phyloP scores from a whole-genome alignment of 2,888 invertebrate species.

The Panzeria rudis region DNA sequence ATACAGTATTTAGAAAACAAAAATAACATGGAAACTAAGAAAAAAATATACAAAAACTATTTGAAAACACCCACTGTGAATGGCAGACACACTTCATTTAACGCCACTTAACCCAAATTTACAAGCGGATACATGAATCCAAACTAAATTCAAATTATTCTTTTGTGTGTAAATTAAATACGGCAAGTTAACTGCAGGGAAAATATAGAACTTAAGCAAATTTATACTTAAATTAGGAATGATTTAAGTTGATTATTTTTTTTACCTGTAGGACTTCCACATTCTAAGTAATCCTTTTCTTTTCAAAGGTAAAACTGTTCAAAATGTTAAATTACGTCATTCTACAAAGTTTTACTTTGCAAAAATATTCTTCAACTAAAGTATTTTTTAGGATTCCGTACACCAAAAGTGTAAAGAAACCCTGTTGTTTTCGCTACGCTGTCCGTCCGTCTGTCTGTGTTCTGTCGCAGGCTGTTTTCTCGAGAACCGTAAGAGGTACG shows the following conservation, averaged over 20 bases:
- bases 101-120: constrained; percentile 68
- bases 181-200: constrained; percentile 26
- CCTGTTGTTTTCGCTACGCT: too few species aligned
- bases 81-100: constrained; percentile 57
- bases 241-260: background rate
- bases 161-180: constrained; percentile 22
- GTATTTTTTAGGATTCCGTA: too few species aligned
- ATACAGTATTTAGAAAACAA: constrained; percentile 17
- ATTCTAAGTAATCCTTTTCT: too few species aligned
- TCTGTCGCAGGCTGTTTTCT: too few species aligned
- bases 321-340: too few species aligned
- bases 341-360: too few species aligned
- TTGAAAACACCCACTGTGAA: constrained; percentile 64
- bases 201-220: background rate
- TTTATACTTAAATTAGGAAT: background rate
- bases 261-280: too few species aligned
- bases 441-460: too few species aligned
- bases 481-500: too few species aligned
- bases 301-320: too few species aligned
- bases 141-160: constrained; percentile 26
- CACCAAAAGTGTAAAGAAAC: too few species aligned
- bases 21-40: background rate
- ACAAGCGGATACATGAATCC: constrained; percentile 39
- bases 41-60: constrained; percentile 8
- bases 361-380: too few species aligned